Evolutionary conservation across 1,140 invertebrate genomes (phyloP), one percentile per base, ranked within the genome.

Genomic region (Pteromalus puparum): DNA sequence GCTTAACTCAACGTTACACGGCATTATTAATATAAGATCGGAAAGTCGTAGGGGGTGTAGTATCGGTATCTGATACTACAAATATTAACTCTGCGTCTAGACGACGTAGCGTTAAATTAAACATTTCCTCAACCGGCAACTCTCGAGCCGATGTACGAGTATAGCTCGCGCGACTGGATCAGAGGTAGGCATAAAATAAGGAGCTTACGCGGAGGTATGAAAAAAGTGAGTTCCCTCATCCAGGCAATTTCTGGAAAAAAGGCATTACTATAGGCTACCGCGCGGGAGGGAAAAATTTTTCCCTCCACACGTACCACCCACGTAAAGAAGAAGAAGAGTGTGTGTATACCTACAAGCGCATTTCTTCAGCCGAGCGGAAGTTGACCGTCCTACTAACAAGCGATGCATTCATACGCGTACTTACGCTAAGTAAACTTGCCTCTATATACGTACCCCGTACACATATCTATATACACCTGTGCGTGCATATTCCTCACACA

Each of bases 361-460:
- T 74, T 73, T 65, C 42, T 73, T 0, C 65, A 84, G 30, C 30
- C 48, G 67, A 75, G 53, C 68, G 53, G 3, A 68, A 85, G 78
- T 68, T 85, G 83, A 85, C 83, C 72, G 73, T 67, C 83, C 87
- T 73, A 42, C 83, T 85, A 84, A 86, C 85, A 87, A 86, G 82
- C 81, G 72, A 86, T 84, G 86, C 87, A 87, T 88, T 87, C 83
- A 87, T 88, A 85, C 83, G 83, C 83, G 82, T 70, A 87, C 85
- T 88, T 86, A 80, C 80, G 76, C 81, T 88, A 84, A 88, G 86
- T 87, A 88, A 87, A 88, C 86, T 82, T 70, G 46, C 38, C 74
- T 48, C n/a, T 24, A 68, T 68, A 26, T 68, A 26, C 42, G 18
- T 28, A 5, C 67, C 65, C 78, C 38, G 12, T 30, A 68, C 48